These are phyloP conservation scores for Conchocele bisecta DNA, from an alignment of 2,888 invertebrate species.

Conservation along the genomic window DNA sequence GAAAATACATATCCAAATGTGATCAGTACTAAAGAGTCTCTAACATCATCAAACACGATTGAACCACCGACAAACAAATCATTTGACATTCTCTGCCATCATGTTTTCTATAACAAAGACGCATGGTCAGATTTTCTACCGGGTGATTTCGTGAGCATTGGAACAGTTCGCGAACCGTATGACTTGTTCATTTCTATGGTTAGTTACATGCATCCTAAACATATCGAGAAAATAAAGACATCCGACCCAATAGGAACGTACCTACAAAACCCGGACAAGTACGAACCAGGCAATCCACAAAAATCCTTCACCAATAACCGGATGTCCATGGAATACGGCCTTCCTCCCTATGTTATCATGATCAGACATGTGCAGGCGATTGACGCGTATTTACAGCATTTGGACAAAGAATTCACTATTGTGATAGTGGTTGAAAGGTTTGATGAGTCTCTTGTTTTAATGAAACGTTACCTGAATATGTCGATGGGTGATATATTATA, in stretches of 20 bases:
- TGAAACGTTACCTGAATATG: constrained; percentile 45
- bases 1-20: constrained; percentile 51
- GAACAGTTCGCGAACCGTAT: constrained; percentile 52
- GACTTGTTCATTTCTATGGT: constrained; percentile 39
- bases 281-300: constrained; percentile 11
- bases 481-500: constrained; percentile 50
- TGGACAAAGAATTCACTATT: constrained; percentile 49
- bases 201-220: constrained; percentile 43
- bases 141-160: constrained; percentile 29
- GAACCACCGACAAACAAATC: constrained; percentile 36
- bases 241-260: constrained; percentile 31
- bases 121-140: constrained; percentile 45
- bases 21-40: constrained; percentile 50
- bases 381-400: constrained; percentile 25
- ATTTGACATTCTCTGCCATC: constrained; percentile 55
- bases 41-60: constrained; percentile 44
- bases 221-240: constrained; percentile 15
- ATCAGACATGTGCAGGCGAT: constrained; percentile 36
- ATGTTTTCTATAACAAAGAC: constrained; percentile 45
- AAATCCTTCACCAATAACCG: constrained; percentile 47
- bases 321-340: constrained; percentile 53
- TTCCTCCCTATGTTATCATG: constrained; percentile 37
- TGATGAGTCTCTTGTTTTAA: constrained; percentile 54
- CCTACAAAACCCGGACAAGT: constrained; percentile 20
- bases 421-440: constrained; percentile 49